Evolutionary conservation across 1,140 invertebrate species (phyloP), one percentile per base, ranked within the genome.

Genomic region (Drosophila bipectinata): DNA sequence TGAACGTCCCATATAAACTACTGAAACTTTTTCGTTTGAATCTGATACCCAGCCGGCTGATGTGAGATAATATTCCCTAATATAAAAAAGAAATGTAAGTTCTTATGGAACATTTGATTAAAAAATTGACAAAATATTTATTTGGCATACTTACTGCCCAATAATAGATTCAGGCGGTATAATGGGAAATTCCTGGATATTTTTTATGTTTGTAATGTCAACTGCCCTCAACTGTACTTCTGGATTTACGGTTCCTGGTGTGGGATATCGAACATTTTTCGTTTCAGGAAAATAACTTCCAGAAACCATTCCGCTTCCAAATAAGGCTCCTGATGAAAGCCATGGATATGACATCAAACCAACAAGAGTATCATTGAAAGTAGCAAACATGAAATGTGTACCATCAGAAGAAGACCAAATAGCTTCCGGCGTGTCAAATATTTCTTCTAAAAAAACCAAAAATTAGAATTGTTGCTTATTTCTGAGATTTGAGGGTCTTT

Each of bases 1-100:
- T 34, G 96, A 95, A 73, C 98, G 94, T 80, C 97, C 97, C 94
- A 98, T 96, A 96, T 97, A 98, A 18, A 97, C 95, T 4, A 97
- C 95, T 14, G 96, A 94, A 48, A 98, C 93, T 84, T 97, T 94
- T 56, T 92, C 92, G 85, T 95, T 95, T 52, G 93, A 91, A 58
- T 80, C 72, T 72, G 96, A 95, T 53, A 97, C 94, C 98, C 98
- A 99, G 55, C 95, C 94, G 15, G 97, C 97, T 59, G 97, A 96
- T 89, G 97, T 98, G 81, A 99, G 93, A 93, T 98, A 98, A 92
- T 96, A 96, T 79, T 98, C 97, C 90, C 98, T 98, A 39, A 15
- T 48, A 8, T 24, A 59, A 39, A 15, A 45, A 30, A 14, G 6
- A 45, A 39, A 41, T 9, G 47, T 14, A 39, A 53, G 32, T 32